phyloP scores from a whole-genome alignment of 2,888 invertebrate genomes.

The Sesia apiformis region DNA sequence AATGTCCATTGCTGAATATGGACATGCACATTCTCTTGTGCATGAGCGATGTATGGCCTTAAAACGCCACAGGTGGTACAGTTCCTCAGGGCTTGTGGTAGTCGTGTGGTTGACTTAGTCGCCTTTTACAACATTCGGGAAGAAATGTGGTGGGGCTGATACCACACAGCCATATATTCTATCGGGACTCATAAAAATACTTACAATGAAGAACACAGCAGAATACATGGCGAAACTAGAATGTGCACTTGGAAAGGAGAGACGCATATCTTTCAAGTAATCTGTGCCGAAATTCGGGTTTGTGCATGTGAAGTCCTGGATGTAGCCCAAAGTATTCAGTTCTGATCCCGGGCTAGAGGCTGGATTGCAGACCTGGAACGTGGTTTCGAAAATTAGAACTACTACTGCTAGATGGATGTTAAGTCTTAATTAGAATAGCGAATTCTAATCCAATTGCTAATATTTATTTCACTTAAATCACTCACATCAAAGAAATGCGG shows the following conservation, averaged over 20 bases:
- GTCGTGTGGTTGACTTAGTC: no score
- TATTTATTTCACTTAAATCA: slow-evolving; percentile 5
- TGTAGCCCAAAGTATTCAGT: slow-evolving; percentile 63
- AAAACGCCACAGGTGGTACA: no score
- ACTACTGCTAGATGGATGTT: not conserved
- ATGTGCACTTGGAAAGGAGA: slow-evolving; percentile 70
- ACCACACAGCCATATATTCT: no score
- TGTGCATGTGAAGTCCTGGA: slow-evolving; percentile 40
- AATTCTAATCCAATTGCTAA: no score
- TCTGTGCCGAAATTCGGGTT: slow-evolving; percentile 19
- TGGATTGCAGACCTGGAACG: slow-evolving; percentile 79
- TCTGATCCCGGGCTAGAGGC: slow-evolving; percentile 52
- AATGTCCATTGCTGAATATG: no score
- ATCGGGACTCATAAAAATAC: slow-evolving; percentile 21
- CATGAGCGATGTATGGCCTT: no score
- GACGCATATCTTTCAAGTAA: slow-evolving; percentile 72
- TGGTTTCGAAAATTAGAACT: not conserved
- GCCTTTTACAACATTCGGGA: no score
- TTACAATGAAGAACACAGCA: slow-evolving; percentile 82
- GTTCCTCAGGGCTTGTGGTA: no score
- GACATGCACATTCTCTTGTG: no score
- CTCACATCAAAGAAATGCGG: slow-evolving; percentile 85
- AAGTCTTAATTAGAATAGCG: not conserved
- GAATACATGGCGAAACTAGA: slow-evolving; percentile 66
- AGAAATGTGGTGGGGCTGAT: no score